These are phyloP conservation scores for Bombylius major DNA, from an alignment of 2,888 invertebrate genomes.

Conservation along the genomic window DNA sequence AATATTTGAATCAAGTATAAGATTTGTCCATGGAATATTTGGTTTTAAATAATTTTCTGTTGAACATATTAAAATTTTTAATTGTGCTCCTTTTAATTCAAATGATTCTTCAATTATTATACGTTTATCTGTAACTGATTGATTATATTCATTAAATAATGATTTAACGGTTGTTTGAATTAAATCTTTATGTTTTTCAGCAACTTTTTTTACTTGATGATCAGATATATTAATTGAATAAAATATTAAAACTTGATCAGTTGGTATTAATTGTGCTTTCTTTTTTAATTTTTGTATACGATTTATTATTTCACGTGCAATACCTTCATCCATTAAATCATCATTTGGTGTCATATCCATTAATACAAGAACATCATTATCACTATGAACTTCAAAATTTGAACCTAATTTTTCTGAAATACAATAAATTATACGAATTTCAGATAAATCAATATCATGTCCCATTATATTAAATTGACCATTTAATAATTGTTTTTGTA, in stretches of 20 bases:
- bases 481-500: conserved; percentile 57
- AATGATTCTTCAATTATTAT: conserved; percentile 26
- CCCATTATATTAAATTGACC: conserved; percentile 64
- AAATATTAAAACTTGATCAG: conserved; percentile 76
- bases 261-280: conserved; percentile 82
- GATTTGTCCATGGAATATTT: conserved; percentile 24
- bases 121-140: conserved; percentile 19
- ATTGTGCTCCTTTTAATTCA: conserved; percentile 54
- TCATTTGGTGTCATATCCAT: conserved; percentile 82
- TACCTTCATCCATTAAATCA: conserved; percentile 85
- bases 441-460: conserved; percentile 62
- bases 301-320: conserved; percentile 90
- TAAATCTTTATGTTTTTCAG: conserved; percentile 56
- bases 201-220: conserved; percentile 53
- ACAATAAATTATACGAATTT: conserved; percentile 59
- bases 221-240: conserved; percentile 42
- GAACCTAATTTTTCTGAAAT: conserved; percentile 36
- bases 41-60: conserved; percentile 22
- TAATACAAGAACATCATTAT: conserved; percentile 78
- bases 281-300: conserved; percentile 92
- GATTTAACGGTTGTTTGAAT: conserved; percentile 76
- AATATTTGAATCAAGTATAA: conserved; percentile 21
- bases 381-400: conserved; percentile 81
- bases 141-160: conserved; percentile 40
- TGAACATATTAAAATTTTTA: conserved; percentile 57